These are phyloP conservation scores for Cryptoprocta ferox DNA, from an alignment of 2,797 vertebrate species.

Conservation along the genomic window DNA sequence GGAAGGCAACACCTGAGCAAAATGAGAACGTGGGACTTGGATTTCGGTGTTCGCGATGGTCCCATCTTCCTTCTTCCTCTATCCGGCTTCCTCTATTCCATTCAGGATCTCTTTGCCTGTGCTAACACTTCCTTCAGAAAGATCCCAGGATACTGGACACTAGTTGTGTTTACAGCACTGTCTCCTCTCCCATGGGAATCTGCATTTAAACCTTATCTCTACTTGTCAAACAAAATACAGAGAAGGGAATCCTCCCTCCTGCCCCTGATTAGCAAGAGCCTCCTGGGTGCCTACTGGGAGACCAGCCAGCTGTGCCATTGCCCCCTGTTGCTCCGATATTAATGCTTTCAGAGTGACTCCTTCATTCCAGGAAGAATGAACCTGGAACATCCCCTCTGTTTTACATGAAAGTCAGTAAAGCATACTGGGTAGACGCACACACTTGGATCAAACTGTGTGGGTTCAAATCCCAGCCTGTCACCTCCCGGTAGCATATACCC, in stretches of 20 bases:
- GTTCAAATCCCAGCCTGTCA: background rate
- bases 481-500: background rate
- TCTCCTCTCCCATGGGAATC: background rate
- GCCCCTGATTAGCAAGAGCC: background rate
- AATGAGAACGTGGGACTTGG: background rate
- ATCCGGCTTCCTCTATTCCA: background rate
- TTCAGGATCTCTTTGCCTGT: background rate
- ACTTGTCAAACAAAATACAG: background rate
- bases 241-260: background rate
- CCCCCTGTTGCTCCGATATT: rapidly evolving
- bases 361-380: no score
- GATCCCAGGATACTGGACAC: background rate
- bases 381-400: background rate
- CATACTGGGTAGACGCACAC: background rate
- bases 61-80: no score
- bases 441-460: background rate
- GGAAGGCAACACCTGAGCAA: background rate
- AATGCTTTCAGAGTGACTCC: background rate
- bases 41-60: background rate
- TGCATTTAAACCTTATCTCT: background rate
- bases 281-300: background rate
- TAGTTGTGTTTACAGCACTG: background rate
- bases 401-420: background rate
- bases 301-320: background rate
- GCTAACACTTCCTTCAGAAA: background rate